Evolutionary conservation across 1,140 invertebrate species (phyloP).

Genomic region (Orchesella cincta): DNA sequence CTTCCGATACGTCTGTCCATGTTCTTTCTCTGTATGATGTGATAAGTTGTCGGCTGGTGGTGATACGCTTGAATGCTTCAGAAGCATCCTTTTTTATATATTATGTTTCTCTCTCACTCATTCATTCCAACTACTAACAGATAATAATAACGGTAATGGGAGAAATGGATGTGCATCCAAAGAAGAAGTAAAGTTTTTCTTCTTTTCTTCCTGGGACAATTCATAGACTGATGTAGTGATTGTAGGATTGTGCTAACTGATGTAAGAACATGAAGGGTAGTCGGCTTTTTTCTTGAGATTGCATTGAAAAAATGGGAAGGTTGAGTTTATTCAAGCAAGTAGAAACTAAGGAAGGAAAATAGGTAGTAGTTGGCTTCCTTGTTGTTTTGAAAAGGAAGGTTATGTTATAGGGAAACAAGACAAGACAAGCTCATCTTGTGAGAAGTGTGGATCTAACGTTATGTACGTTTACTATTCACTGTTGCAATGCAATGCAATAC

Average conservation of each 20-base stretch:
- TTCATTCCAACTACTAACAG: not conserved
- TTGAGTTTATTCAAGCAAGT: not conserved
- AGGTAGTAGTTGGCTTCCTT: too few relatives aligned
- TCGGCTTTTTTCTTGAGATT: too few relatives aligned
- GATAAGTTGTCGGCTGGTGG: constrained; percentile 19
- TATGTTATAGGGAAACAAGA: too few relatives aligned
- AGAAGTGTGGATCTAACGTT: not conserved
- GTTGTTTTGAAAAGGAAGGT: not conserved
- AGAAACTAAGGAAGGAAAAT: not conserved
- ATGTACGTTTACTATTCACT: not conserved
- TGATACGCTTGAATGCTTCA: constrained; percentile 13
- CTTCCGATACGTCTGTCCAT: too few relatives aligned
- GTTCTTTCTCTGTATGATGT: not conserved
- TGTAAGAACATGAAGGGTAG: not conserved
- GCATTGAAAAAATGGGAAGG: not conserved
- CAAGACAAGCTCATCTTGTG: too few relatives aligned
- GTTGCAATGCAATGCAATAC: not conserved
- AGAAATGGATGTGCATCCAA: not conserved
- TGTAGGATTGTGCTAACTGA: constrained; percentile 8
- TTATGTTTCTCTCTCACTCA: not conserved
- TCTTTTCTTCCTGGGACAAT: not conserved
- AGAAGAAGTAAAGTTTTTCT: not conserved
- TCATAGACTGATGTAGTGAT: not conserved
- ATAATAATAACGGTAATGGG: constrained; percentile 6
- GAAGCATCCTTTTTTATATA: constrained; percentile 10